Evolutionary conservation across 1,140 invertebrate genomes (phyloP).

Genomic region (Drosophila teissieri): DNA sequence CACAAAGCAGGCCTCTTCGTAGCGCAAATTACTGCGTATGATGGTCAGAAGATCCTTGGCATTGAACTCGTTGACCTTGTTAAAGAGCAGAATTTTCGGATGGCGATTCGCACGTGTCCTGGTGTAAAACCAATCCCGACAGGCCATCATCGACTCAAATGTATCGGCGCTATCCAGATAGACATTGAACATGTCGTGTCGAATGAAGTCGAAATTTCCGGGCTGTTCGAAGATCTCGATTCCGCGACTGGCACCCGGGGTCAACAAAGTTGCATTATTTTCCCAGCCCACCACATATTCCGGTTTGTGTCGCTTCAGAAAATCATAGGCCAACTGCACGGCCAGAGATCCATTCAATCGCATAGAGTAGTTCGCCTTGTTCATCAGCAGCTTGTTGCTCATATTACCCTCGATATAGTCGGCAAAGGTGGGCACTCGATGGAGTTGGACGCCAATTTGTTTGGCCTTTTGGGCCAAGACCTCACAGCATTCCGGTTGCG

Average conservation of each 20-base stretch:
- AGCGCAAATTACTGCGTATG: slow-evolving; percentile 86
- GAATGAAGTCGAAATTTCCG: slow-evolving; percentile 89
- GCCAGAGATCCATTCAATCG: slow-evolving; percentile 92
- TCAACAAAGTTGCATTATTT: slow-evolving; percentile 41
- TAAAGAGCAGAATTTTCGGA: slow-evolving; percentile 91
- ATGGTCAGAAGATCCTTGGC: slow-evolving; percentile 87
- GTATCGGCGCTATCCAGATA: slow-evolving; percentile 98
- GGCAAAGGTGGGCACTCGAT: slow-evolving; percentile 42
- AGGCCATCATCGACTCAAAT: slow-evolving; percentile 93
- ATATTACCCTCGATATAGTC: slow-evolving; percentile 47
- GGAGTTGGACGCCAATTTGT: slow-evolving; percentile 87
- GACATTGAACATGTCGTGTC: slow-evolving; percentile 86
- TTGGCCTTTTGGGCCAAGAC: slow-evolving; percentile 89
- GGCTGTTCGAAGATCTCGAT: slow-evolving; percentile 88
- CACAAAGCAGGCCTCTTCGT: slow-evolving; percentile 90
- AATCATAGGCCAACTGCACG: slow-evolving; percentile 91
- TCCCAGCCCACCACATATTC: slow-evolving; percentile 48
- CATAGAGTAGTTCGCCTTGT: slow-evolving; percentile 51
- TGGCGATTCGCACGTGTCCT: slow-evolving; percentile 76
- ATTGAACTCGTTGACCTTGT: slow-evolving; percentile 92
- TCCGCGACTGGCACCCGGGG: slow-evolving; percentile 84
- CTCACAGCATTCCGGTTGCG: slow-evolving; percentile 89
- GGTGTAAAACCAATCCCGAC: slow-evolving; percentile 92
- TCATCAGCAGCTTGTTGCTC: slow-evolving; percentile 36
- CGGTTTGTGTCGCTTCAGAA: slow-evolving; percentile 86